A percentile compares a stretch with the other conserved stretches of the same genome.
Evolutionary conservation across 2,113 vertebrate genomes (phyloP).

Genomic region (Hemiprocne comata): DNA sequence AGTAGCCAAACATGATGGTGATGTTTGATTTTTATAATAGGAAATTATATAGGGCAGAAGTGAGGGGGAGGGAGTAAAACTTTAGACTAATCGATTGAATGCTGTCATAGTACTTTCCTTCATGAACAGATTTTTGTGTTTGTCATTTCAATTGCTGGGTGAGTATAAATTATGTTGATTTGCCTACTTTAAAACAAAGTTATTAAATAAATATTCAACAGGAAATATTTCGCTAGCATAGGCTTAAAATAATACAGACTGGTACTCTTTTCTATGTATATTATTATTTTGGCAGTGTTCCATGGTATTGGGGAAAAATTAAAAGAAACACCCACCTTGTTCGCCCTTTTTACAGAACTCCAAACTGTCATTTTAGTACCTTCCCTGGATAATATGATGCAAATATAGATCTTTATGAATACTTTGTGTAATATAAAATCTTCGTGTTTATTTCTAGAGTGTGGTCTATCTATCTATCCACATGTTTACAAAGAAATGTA

Average conservation of each 20-base stretch:
- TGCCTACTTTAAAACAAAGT: neutral
- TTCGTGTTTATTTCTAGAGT: neutral
- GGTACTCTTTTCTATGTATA: neutral
- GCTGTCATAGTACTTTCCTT: neutral
- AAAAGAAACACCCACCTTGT: neutral
- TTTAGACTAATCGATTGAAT: neutral
- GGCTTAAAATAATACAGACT: neutral
- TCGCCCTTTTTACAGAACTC: neutral
- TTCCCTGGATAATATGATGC: neutral
- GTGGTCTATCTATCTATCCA: neutral
- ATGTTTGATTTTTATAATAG: neutral
- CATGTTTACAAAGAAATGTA: neutral
- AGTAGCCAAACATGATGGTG: neutral
- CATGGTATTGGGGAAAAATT: neutral
- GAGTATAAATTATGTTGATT: neutral
- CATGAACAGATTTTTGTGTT: neutral
- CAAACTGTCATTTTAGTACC: neutral
- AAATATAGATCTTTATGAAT: neutral
- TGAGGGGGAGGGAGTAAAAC: neutral
- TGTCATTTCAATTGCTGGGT: neutral
- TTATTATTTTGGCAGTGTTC: neutral
- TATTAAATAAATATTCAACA: neutral
- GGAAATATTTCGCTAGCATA: neutral
- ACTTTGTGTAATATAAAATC: neutral
- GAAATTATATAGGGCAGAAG: neutral